These are phyloP conservation scores for Nomia melanderi DNA, from an alignment of 1,140 invertebrate species.

Conservation along the genomic window DNA sequence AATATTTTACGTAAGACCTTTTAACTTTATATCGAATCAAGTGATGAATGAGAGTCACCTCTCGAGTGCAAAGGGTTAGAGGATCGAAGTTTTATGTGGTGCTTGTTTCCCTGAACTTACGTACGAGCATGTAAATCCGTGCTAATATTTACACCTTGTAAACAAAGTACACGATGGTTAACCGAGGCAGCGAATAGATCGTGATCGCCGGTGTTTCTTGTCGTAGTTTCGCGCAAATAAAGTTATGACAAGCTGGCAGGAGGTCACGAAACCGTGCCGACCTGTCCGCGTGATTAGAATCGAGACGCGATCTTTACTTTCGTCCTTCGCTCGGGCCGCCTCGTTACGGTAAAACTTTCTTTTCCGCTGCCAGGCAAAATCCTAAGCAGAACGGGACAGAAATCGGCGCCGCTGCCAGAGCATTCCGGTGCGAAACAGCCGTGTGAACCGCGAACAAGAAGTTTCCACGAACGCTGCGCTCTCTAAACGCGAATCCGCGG, in stretches of 20 bases:
- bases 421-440: conserved; percentile 5
- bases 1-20: no score
- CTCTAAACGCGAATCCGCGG: conserved; percentile 1
- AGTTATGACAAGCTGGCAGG: not conserved
- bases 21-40: no score
- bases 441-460: conserved; percentile 3
- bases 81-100: no score
- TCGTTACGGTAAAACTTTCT: conserved; percentile 53
- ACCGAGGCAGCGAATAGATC: no score
- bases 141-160: no score
- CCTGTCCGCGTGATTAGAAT: conserved; percentile 61
- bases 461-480: not conserved
- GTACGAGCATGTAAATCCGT: no score
- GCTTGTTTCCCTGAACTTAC: no score
- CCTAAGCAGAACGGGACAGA: conserved; percentile 25
- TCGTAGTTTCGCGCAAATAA: not conserved
- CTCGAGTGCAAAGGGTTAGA: no score
- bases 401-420: conserved; percentile 6
- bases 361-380: conserved; percentile 36
- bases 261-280: conserved; percentile 29
- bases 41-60: no score
- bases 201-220: no score
- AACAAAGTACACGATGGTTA: no score
- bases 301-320: conserved; percentile 59
- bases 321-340: conserved; percentile 30